These are phyloP conservation scores for Hetaerina americana DNA, from an alignment of 1,140 invertebrate species.

Conservation along the genomic window DNA sequence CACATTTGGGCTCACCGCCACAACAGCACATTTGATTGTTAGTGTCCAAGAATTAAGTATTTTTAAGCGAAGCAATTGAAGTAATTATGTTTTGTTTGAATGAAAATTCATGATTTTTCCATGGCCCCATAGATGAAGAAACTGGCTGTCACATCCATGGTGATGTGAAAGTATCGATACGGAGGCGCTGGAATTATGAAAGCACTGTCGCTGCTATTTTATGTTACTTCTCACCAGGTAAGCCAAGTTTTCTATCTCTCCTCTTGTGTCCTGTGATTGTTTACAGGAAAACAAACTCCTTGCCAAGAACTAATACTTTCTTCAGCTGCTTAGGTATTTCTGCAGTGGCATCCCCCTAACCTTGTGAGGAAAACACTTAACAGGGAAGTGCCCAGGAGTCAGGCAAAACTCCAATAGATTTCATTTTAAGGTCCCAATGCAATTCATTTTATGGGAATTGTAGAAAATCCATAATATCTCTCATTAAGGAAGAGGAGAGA, in stretches of 20 bases:
- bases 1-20: slow-evolving; percentile 78
- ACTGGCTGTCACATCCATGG: slow-evolving; percentile 58
- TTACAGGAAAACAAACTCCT: no score
- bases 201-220: slow-evolving; percentile 73
- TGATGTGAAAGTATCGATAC: slow-evolving; percentile 54
- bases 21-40: slow-evolving; percentile 76
- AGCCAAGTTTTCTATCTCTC: not conserved
- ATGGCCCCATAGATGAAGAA: slow-evolving; percentile 58
- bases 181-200: slow-evolving; percentile 74
- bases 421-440: no score
- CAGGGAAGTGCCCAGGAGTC: no score
- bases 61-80: not conserved
- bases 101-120: not conserved
- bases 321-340: no score
- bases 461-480: no score
- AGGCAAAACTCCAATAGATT: no score
- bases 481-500: no score
- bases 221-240: slow-evolving; percentile 42
- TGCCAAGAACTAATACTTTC: not conserved
- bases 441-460: no score
- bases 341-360: no score
- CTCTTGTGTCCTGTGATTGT: no score
- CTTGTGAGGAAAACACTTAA: no score
- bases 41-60: slow-evolving; percentile 24
- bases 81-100: not conserved